Evolutionary conservation across 2,113 vertebrate species (phyloP).

Genomic region (Albula glossodonta): DNA sequence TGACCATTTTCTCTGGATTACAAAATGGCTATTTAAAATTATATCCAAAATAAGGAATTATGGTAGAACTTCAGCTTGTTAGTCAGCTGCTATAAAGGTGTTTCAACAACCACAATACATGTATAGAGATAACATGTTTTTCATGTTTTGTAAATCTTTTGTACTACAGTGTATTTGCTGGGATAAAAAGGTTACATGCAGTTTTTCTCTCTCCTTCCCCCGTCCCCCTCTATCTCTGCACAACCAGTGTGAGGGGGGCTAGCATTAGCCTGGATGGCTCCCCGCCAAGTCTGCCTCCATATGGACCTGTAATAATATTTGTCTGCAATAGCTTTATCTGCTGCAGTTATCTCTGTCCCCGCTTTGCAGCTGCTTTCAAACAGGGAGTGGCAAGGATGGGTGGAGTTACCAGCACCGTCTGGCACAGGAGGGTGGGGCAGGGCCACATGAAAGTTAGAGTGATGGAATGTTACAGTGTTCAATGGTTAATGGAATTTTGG

Average conservation of each 20-base stretch:
- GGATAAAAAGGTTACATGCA: background rate
- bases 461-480: slow-evolving; percentile 57
- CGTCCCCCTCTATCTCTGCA: background rate
- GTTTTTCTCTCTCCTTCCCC: background rate
- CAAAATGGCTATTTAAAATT: background rate
- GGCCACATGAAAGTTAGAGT: slow-evolving; percentile 43
- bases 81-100: background rate
- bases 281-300: background rate
- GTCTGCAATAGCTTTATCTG: slow-evolving; percentile 55
- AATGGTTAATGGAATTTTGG: slow-evolving; percentile 27
- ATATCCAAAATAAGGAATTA: background rate
- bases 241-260: background rate
- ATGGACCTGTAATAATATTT: slow-evolving; percentile 10
- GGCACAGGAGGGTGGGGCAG: slow-evolving; percentile 27
- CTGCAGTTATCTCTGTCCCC: slow-evolving; percentile 42
- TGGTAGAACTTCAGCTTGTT: background rate
- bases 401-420: background rate
- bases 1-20: no score
- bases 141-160: no score
- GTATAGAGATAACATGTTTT: background rate
- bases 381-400: slow-evolving; percentile 28
- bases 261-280: background rate
- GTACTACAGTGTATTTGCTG: no score
- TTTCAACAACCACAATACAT: background rate
- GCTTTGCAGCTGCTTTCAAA: slow-evolving; percentile 58